A percentile compares a stretch with the other conserved stretches of the same genome.
Conservation (phyloP, 2,113 vertebrate species). For the Podarcis muralis region DNA sequence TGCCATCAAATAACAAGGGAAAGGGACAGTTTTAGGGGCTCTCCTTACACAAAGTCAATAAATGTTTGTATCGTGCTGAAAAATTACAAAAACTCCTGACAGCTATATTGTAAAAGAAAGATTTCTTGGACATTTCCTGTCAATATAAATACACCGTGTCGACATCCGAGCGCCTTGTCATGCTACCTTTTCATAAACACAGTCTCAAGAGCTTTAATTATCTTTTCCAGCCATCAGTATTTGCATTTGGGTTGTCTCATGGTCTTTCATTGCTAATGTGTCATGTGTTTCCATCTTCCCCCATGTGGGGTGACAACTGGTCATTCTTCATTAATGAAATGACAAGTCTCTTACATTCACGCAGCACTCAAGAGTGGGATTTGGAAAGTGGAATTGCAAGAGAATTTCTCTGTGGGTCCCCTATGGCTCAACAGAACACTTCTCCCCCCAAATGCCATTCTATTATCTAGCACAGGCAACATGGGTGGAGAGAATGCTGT, state of each 20-base stretch:
- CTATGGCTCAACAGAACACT: conserved; percentile 33
- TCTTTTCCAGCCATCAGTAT: conserved; percentile 81
- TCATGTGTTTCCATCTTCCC: conserved; percentile 72
- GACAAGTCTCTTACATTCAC: conserved; percentile 64
- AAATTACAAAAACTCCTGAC: conserved; percentile 62
- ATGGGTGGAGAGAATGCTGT: too few relatives aligned
- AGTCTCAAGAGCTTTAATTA: conserved; percentile 86
- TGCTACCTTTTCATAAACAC: conserved; percentile 81
- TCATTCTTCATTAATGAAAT: conserved; percentile 85
- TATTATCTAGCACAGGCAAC: conserved; percentile 18
- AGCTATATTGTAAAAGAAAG: conserved; percentile 74
- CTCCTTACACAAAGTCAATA: conserved; percentile 76
- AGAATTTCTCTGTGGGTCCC: conserved; percentile 55
- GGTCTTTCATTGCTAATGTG: conserved; percentile 77
- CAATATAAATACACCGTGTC: conserved; percentile 82
- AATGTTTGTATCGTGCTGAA: conserved; percentile 68
- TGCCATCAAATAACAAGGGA: conserved; percentile 56
- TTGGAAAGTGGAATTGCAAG: conserved; percentile 67
- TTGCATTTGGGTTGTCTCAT: conserved; percentile 81
- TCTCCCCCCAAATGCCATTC: conserved; percentile 15
- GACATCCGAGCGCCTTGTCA: conserved; percentile 75
- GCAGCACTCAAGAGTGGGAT: conserved; percentile 47
- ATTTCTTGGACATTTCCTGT: conserved; percentile 75
- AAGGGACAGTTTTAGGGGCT: conserved; percentile 57
- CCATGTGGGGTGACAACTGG: conserved; percentile 76